Base-by-base conservation (phyloP, 2,888 invertebrate species). In the Folsomia manolachei region DNA sequence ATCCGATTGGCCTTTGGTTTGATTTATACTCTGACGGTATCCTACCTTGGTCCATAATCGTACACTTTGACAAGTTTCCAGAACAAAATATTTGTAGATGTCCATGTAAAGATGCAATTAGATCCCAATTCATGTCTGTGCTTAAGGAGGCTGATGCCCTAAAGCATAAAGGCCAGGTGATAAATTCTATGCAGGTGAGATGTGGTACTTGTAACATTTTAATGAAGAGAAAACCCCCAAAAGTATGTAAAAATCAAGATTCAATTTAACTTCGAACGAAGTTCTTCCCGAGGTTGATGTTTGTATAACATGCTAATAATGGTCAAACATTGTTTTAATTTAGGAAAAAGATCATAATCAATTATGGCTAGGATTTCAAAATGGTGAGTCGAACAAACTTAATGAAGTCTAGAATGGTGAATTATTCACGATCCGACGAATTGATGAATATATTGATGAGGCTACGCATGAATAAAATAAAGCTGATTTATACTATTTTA, bases 81-180 rank as follows among this genome's bases (percentile, higher is more conserved):
- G 94, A 95, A 82, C 89, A 91, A 65, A 87, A 92, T 81, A 86
- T 98, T n/a, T 88, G 97, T 80, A 91, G 90, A 83, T 94, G 95
- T 83, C 88, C 89, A 66, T 76, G 69, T 82, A 94, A 94, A 84
- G 97, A 97, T 83, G 88, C 91, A 18, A 90, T 98, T 19, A 96
- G 97, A 85, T 90, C 96, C 1, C 91, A 95, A 84, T 99, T 95
- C 84, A 91, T 99, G 89, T 92, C 96, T 23, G 25, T 51, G n/a
- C 87, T 99, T 9, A 99, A 99, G 85, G 99, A 99, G 86, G 98
- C 99, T 0, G 98, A 98, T 86, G 92, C 94, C n/a, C 85, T 99
- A 61, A 99, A 99, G 84, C 97, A 98, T 83, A 88, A 94, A 79
- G 92, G 94, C 7, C 92, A 92, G 84, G 89, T 95, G 21, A 92